Evolutionary conservation across 2,797 vertebrate genomes (phyloP).

Genomic region (Chelonia mydas): DNA sequence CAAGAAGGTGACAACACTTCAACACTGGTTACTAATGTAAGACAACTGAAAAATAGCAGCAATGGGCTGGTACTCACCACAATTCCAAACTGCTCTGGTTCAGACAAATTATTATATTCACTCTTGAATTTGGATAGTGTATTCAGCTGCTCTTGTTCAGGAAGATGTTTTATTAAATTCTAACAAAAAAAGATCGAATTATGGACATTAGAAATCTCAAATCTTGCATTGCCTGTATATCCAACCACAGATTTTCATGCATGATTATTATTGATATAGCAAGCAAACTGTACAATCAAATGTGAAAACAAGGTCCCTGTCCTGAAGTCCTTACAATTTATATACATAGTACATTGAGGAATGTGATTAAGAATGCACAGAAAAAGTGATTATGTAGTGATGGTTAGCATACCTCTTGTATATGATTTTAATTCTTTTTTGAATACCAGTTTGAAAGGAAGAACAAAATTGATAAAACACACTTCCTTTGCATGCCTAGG

Average conservation of each 20-base stretch:
- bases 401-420: not conserved
- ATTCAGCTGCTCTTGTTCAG: slow-evolving; percentile 92
- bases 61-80: slow-evolving; percentile 87
- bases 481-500: not conserved
- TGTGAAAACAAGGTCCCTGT: not conserved
- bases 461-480: not conserved
- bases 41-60: not conserved
- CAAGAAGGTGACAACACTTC: not conserved
- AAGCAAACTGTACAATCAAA: not conserved
- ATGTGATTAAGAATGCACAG: not conserved
- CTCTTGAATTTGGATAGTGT: slow-evolving; percentile 88
- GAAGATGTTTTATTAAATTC: slow-evolving; percentile 97
- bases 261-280: not conserved
- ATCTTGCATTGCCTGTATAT: not conserved
- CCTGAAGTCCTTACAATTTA: not conserved
- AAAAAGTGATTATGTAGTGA: not conserved
- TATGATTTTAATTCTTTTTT: not conserved
- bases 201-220: slow-evolving; percentile 39
- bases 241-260: not conserved
- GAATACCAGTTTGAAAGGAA: not conserved
- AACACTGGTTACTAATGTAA: slow-evolving; percentile 11
- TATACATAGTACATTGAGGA: not conserved
- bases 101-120: slow-evolving; percentile 90
- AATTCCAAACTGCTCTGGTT: slow-evolving; percentile 96
- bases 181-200: slow-evolving; percentile 72